phyloP scores from a whole-genome alignment of 2,113 vertebrate species.

The Platichthys stellatus region DNA sequence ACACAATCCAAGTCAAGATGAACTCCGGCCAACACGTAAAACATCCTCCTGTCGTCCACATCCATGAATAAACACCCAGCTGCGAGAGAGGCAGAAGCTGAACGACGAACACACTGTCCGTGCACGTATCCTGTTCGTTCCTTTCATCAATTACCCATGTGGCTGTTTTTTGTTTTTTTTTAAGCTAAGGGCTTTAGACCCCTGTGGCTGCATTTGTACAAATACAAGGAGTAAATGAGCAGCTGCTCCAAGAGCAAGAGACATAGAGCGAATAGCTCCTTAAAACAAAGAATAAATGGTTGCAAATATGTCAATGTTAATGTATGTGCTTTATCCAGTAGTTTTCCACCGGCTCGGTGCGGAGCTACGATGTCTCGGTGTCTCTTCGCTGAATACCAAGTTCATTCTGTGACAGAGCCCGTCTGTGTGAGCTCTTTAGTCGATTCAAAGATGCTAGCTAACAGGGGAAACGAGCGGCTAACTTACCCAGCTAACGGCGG shows the following conservation, averaged over 20 bases:
- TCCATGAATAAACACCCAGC: not conserved
- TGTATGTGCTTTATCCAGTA: not conserved
- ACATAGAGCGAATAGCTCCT: constrained; percentile 14
- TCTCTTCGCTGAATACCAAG: constrained; percentile 65
- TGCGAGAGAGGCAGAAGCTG: not conserved
- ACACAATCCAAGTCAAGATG: not conserved
- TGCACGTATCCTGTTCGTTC: no score
- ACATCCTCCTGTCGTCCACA: not conserved
- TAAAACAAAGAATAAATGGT: constrained; percentile 1
- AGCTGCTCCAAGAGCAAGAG: constrained; percentile 6
- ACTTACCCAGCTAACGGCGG: constrained; percentile 35
- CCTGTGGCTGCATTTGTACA: not conserved
- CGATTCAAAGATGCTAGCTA: constrained; percentile 53
- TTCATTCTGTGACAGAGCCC: constrained; percentile 59
- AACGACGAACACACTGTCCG: not conserved
- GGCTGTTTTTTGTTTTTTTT: not conserved
- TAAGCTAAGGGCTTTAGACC: not conserved
- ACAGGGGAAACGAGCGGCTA: constrained; percentile 44
- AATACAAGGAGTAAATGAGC: constrained; percentile 19
- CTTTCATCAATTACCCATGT: not conserved
- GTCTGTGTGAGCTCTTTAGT: constrained; percentile 55
- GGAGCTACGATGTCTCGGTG: constrained; percentile 25
- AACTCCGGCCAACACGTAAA: not conserved
- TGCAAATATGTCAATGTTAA: not conserved
- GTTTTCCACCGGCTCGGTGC: constrained; percentile 26